Evolutionary conservation across 2,113 vertebrate species (phyloP).

Genomic region (human (Homo sapiens)): DNA sequence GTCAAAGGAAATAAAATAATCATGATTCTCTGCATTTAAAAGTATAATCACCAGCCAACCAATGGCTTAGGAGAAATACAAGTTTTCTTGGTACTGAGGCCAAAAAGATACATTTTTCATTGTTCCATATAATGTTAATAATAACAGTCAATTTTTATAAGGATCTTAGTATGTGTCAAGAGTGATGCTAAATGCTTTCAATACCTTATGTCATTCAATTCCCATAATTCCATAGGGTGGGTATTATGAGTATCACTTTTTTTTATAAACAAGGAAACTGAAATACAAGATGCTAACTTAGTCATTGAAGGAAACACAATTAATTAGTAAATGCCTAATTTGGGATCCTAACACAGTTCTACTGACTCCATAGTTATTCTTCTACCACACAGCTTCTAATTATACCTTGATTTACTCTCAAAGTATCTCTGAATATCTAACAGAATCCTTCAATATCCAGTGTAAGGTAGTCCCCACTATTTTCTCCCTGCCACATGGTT

Average conservation of each 20-base stretch:
- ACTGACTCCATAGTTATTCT: not conserved
- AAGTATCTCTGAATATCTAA: not conserved
- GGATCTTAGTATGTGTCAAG: not conserved
- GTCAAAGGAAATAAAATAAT: constrained; percentile 40
- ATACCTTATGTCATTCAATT: not conserved
- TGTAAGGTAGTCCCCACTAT: not conserved
- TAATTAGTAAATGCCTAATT: not conserved
- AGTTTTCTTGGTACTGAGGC: not conserved
- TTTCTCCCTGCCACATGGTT: not conserved
- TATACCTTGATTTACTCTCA: not conserved
- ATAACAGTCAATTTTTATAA: not conserved
- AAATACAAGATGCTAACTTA: constrained; percentile 5
- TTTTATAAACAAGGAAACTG: not conserved
- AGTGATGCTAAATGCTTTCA: not conserved
- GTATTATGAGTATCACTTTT: not conserved
- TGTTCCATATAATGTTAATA: not conserved
- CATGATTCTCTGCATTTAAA: not conserved
- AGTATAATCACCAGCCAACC: constrained; percentile 11
- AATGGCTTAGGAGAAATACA: not conserved
- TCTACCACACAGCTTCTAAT: not conserved
- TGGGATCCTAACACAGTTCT: not conserved
- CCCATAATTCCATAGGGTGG: not conserved
- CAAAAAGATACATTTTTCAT: not conserved
- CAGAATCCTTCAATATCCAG: not conserved
- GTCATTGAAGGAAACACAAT: not conserved